Evolutionary conservation across 2,113 vertebrate species (phyloP), one percentile per base, ranked within the genome.

Genomic region (Paraplagusia blochii): DNA sequence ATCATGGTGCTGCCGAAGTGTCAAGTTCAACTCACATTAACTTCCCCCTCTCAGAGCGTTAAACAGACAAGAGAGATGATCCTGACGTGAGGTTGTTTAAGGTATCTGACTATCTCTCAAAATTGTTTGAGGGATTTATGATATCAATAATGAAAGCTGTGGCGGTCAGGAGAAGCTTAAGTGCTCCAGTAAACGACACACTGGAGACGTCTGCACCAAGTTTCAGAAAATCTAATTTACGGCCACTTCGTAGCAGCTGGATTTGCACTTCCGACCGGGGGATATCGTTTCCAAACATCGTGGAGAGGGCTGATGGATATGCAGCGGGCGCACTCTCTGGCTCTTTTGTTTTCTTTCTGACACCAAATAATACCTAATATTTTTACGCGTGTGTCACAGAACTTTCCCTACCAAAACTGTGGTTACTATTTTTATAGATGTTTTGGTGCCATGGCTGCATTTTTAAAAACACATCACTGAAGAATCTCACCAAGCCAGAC

Each of bases 261-360:
- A 87, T 87, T 88, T 89, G 81, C 79, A 89, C 86, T 88, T 89
- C 89, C 88, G 82, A 88, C 79, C 71, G 49, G 66, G 63, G 87
- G 85, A 88, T 90, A 76, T 61, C 58, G 49, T 91, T 90, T 88
- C 86, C 80, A 86, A 86, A 81, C 72, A 85, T 65, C 66, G 53
- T 3, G 34, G 56, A 55, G 53, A 63, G 44, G 60, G 62, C 56
- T 74, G 63, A 65, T 58, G 63, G 63, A 75, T 66, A 58, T 51
- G 53, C 56, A 77, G 58, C 19, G 49, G 47, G 63, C 53, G 33
- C 45, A 74, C 52, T 7, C 18, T 68, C 33, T 46, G 16, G 39
- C 48, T 65, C 44, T 59, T 56, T 64, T 11, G 18, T 22, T 62
- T 29, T 29, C 22, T 29, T 29, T 29, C 2, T 6, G 22, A 29